Base-by-base conservation (phyloP, 2,797 vertebrate species). In the Oreochromis grahami region DNA sequence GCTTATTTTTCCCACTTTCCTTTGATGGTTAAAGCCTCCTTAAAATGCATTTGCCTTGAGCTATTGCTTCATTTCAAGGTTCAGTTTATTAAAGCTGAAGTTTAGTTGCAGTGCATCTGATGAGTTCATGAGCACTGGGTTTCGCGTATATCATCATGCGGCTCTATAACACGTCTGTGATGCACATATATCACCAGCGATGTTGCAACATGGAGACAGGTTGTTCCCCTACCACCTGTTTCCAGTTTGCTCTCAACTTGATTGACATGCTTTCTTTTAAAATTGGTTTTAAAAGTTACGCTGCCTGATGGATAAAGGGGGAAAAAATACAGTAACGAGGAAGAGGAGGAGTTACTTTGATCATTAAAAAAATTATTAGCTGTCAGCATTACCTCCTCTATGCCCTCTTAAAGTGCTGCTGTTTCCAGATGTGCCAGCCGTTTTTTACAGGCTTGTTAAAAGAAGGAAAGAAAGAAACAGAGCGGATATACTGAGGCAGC, bases 401-500 rank as follows among this genome's bases (percentile, higher is more conserved):
- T 56, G 36, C 77, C 78, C 87, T 86, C 83, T 90, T 87, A 84
- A 93, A 92, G 81, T 34, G 1, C 82, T 48, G 79, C 82, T 86
- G 82, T 90, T 94, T 94, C 94, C 95, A 95, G 93, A 95, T 95
- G 95, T 94, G 88, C 88, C 70, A 48, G 83, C 24, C 12, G 8
- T 50, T 74, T 87, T 94, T 95, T 90, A 94, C 86, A 79, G 86
- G 88, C 91, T 93, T 60, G 8, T 95, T 90, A 94, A 95, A 90
- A 90, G 79, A 15, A 81, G 78, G 55, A 80, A 79, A 68, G 70
- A 48, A 26, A 29, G 15, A 48, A 48, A 72, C 5, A 17, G 82
- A 88, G 89, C 79, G 68, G 93, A 93, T 92, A 87, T 89, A 84
- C 87, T 21, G 87, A 94, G 89, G 68, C 91, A 74, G 87, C 86